phyloP scores from a whole-genome alignment of 2,888 invertebrate genomes.

The Brenthis hecate region DNA sequence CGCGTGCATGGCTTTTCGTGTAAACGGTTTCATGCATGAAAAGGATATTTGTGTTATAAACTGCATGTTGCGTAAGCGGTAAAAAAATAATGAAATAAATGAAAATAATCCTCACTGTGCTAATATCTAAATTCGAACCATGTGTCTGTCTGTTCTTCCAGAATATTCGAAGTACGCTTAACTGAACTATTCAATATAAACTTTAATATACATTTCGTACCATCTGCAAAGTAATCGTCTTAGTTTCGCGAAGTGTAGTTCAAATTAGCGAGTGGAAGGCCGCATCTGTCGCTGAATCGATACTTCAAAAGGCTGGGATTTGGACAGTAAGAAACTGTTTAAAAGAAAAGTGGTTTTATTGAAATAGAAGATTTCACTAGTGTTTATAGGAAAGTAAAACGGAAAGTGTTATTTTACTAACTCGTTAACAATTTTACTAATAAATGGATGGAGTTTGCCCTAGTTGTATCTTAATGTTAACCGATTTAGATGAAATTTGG shows the following conservation, averaged over 20 bases:
- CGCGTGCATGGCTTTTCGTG: too few relatives aligned
- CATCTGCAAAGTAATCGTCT: constrained; percentile 46
- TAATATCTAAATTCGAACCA: background rate
- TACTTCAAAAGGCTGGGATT: constrained; percentile 38
- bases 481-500: too few relatives aligned
- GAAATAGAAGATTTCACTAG: constrained; percentile 15
- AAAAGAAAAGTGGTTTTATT: constrained; percentile 35
- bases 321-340: constrained; percentile 36
- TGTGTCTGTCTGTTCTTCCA: constrained; percentile 18
- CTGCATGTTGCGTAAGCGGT: too few relatives aligned
- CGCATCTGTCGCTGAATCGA: constrained; percentile 45
- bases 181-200: constrained; percentile 34
- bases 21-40: too few relatives aligned
- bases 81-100: too few relatives aligned
- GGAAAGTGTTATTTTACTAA: too few relatives aligned
- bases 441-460: too few relatives aligned
- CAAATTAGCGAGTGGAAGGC: constrained; percentile 47
- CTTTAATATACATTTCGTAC: constrained; percentile 43
- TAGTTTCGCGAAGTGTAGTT: constrained; percentile 45
- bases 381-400: too few relatives aligned
- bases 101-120: background rate
- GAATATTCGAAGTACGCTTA: constrained; percentile 11
- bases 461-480: too few relatives aligned
- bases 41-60: too few relatives aligned
- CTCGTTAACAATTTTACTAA: too few relatives aligned